Conservation (phyloP, 2,113 vertebrate species). For the Melanerpes formicivorus region DNA sequence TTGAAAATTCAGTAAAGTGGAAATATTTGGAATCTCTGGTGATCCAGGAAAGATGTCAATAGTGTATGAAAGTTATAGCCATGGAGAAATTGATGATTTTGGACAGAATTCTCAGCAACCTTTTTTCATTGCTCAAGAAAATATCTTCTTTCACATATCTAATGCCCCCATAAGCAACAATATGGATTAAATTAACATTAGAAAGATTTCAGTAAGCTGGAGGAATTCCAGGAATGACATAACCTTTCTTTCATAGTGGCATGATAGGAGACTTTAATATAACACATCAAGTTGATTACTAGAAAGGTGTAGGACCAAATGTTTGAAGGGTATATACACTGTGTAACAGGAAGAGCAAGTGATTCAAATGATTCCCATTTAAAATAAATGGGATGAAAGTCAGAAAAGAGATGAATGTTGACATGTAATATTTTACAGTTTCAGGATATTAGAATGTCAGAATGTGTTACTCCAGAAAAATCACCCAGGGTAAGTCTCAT, state of each 20-base stretch:
- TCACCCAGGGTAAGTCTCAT: background rate
- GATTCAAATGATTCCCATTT: background rate
- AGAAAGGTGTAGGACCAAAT: background rate
- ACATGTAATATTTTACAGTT: background rate
- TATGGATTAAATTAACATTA: background rate
- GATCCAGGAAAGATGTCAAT: background rate
- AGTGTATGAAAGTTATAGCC: background rate
- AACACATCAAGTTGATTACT: background rate
- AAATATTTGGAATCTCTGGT: background rate
- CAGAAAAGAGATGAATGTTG: background rate
- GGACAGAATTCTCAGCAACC: background rate
- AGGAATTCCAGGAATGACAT: background rate
- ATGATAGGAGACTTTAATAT: background rate
- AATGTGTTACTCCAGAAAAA: background rate
- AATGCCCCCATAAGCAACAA: background rate
- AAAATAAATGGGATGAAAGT: background rate
- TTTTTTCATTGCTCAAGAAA: background rate
- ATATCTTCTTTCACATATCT: background rate
- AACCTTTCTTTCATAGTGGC: background rate
- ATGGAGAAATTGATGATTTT: background rate
- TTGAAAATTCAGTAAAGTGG: background rate
- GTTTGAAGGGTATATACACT: background rate
- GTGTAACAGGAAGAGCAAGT: background rate
- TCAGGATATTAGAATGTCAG: background rate
- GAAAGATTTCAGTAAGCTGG: background rate